These are phyloP conservation scores for Galbula dea DNA, from an alignment of 2,113 vertebrate species.

Conservation along the genomic window DNA sequence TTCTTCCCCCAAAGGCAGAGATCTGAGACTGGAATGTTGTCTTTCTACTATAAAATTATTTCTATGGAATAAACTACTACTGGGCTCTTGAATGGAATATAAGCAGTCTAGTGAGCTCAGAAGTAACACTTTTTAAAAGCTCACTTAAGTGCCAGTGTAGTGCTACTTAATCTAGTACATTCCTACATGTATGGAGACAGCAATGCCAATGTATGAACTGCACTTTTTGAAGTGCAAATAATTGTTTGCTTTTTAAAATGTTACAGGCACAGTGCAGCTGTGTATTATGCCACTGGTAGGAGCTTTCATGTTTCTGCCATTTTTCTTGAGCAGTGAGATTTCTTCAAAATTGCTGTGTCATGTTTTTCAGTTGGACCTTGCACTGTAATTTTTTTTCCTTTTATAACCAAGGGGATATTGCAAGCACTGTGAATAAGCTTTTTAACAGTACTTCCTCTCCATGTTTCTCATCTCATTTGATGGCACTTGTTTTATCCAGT, in stretches of 20 bases:
- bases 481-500: background rate
- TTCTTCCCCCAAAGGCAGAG: background rate
- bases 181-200: background rate
- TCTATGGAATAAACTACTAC: background rate
- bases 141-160: background rate
- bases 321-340: background rate
- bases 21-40: background rate
- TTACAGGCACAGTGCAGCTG: background rate
- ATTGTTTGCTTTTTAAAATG: background rate
- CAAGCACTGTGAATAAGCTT: background rate
- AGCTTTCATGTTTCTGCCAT: background rate
- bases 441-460: background rate
- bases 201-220: background rate
- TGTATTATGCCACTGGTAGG: background rate
- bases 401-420: background rate
- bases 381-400: background rate
- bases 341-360: background rate
- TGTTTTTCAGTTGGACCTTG: background rate
- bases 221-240: background rate
- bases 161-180: background rate
- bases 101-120: background rate
- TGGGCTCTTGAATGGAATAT: background rate
- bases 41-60: background rate
- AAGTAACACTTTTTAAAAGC: background rate
- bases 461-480: background rate